Percentiles rank a stretch among this genome's conserved stretches.
Conservation (phyloP, 1,140 invertebrate genomes). For the Drosophila lini region DNA sequence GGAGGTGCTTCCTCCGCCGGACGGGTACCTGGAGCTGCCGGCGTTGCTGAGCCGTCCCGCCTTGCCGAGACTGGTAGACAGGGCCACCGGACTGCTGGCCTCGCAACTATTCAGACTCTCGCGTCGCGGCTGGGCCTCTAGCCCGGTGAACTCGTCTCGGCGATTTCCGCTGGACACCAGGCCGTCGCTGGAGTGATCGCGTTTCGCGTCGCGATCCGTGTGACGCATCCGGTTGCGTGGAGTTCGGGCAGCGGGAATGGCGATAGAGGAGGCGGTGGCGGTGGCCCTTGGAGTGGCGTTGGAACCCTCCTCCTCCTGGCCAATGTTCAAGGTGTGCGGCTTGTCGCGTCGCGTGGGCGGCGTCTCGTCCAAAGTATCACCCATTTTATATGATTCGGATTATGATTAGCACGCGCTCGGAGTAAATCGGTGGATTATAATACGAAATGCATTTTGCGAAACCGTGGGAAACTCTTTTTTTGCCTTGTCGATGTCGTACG, state of each 20-base stretch:
- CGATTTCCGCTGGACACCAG: slow-evolving; percentile 50
- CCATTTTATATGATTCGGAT: slow-evolving; percentile 46
- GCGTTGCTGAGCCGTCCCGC: slow-evolving; percentile 18
- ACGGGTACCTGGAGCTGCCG: slow-evolving; percentile 65
- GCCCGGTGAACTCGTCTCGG: slow-evolving; percentile 66
- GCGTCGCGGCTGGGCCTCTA: slow-evolving; percentile 56
- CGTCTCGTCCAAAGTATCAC: slow-evolving; percentile 66
- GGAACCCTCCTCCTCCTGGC: slow-evolving; percentile 46
- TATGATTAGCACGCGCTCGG: slow-evolving; percentile 12
- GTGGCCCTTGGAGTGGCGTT: slow-evolving; percentile 1
- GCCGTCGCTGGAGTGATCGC: slow-evolving; percentile 75
- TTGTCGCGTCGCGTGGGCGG: slow-evolving; percentile 73
- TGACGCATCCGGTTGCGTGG: slow-evolving; percentile 46
- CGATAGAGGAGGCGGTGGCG: neutral
- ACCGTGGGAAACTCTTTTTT: slow-evolving; percentile 23
- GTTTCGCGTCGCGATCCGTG: slow-evolving; percentile 51
- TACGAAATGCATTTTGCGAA: slow-evolving; percentile 37
- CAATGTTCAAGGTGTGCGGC: slow-evolving; percentile 69
- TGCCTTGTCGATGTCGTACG: slow-evolving; percentile 28
- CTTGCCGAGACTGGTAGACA: slow-evolving; percentile 27
- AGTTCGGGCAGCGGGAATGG: slow-evolving; percentile 37
- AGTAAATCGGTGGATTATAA: slow-evolving; percentile 30
- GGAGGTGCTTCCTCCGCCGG: slow-evolving; percentile 66
- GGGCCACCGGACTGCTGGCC: slow-evolving; percentile 39
- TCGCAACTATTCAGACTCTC: slow-evolving; percentile 76